phyloP scores from a whole-genome alignment of 2,797 vertebrate species.

The Phrynocephalus vlangalii region DNA sequence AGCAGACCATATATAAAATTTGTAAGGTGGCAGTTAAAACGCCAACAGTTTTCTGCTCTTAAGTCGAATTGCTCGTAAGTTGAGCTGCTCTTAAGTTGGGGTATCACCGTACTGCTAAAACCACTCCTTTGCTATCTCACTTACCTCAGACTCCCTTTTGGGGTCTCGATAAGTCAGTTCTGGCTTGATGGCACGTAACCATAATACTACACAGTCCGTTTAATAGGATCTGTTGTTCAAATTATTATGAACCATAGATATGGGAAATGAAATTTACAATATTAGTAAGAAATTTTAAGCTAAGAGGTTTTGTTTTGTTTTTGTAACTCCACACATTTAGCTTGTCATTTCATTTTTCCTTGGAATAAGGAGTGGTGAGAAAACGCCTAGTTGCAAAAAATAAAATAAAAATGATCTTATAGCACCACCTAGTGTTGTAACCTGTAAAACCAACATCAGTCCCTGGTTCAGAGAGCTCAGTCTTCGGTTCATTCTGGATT shows the following conservation, averaged over 20 bases:
- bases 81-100: too few relatives aligned
- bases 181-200: too few relatives aligned
- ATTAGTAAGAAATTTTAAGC: not conserved
- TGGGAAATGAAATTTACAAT: not conserved
- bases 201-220: too few relatives aligned
- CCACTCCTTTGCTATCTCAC: too few relatives aligned
- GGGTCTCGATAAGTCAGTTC: too few relatives aligned
- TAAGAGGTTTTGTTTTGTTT: not conserved
- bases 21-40: too few relatives aligned
- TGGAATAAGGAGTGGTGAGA: not conserved
- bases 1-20: too few relatives aligned
- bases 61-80: too few relatives aligned
- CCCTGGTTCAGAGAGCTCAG: not conserved
- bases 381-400: not conserved
- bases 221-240: too few relatives aligned
- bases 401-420: conserved; percentile 18
- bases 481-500: not conserved
- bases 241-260: not conserved
- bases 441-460: not conserved
- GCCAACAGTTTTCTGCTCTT: too few relatives aligned
- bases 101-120: too few relatives aligned
- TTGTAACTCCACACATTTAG: not conserved
- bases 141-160: too few relatives aligned
- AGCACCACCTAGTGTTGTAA: conserved; percentile 29
- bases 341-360: not conserved